phyloP scores from a whole-genome alignment of 2,113 vertebrate genomes.

The Phrynosoma platyrhinos region DNA sequence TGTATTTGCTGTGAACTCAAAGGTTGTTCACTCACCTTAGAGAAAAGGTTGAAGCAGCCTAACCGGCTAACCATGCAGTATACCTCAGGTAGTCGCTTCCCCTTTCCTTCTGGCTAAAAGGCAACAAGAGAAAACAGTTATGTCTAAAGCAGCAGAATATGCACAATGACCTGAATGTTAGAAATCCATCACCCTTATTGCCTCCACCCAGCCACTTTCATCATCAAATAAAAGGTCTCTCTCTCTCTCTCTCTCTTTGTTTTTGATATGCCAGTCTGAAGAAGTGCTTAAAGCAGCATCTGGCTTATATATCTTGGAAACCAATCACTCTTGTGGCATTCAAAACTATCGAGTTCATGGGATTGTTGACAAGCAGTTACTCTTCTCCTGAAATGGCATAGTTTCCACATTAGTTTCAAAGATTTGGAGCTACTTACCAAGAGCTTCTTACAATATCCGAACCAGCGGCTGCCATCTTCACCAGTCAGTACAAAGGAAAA shows the following conservation, averaged over 20 bases:
- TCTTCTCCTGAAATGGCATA: neutral
- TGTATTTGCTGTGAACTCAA: neutral
- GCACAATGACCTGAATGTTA: neutral
- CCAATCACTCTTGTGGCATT: constrained; percentile 2
- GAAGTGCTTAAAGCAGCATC: neutral
- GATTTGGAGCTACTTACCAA: constrained; percentile 85
- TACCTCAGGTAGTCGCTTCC: constrained; percentile 94
- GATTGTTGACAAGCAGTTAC: neutral
- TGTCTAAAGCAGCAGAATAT: constrained; percentile 3
- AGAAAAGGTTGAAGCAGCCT: constrained; percentile 98
- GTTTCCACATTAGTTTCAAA: neutral
- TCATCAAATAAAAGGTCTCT: neutral
- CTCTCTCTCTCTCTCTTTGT: too few relatives aligned
- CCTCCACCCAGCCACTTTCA: neutral
- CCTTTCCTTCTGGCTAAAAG: constrained; percentile 88
- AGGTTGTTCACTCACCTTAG: constrained; percentile 86
- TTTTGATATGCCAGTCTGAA: neutral
- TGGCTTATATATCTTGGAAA: neutral
- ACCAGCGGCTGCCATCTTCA: constrained; percentile 97
- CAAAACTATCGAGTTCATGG: accelerated
- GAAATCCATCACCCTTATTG: neutral
- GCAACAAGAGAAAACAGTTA: constrained; percentile 51
- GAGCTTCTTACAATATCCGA: constrained; percentile 97
- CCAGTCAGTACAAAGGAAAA: constrained; percentile 97
- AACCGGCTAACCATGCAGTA: constrained; percentile 96